Evolutionary conservation across 1,140 invertebrate genomes (phyloP), one percentile per base, ranked within the genome.

Genomic region (Caenorhabditis elegans): DNA sequence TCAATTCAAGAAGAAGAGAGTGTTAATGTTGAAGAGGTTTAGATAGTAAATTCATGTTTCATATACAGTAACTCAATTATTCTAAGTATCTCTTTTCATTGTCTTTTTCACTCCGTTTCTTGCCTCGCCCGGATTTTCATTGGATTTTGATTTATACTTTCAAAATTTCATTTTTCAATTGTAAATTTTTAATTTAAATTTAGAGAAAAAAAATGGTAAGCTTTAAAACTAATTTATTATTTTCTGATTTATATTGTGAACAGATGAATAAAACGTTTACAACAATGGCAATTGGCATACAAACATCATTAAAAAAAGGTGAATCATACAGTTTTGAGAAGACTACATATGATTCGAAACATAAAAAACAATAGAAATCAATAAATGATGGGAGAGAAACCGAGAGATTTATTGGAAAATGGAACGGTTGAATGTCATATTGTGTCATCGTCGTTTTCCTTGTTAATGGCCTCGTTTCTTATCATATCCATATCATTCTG

Each of bases 391-490:
- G 15, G 15, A 15, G 39, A 15, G 15, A 8, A 43, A 8, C 15
- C 39, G 39, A 31, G 19, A 60, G 49, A 53, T 53, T 11, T 53
- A 10, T 60, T 10, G 8, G 22, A 8, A 2, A 10, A 17, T 70
- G 31, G 60, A 70, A 70, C 60, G 60, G 60, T 3, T 34, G 60
- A 39, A 39, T 70, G 31, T 39, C 60, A 70, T 70, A 39, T 70
- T 70, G 60, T 39, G 60, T 22, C 34, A 39, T 70, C 60, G 11
- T 39, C 60, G 31, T 36, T 31, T 39, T 34, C 22, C 39, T n/a
- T 70, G 60, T 70, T 36, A 70, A 70, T 70, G 31, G 60, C 60
- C 60, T 70, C 60, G 31, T 70, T 70, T 70, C 60, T 39, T 70
- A 70, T 70, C 60, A 70, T 39, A 39, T 70, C 60, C 60, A 70